These are phyloP conservation scores for Euleptes europaea DNA, from an alignment of 2,113 vertebrate genomes.

Conservation along the genomic window DNA sequence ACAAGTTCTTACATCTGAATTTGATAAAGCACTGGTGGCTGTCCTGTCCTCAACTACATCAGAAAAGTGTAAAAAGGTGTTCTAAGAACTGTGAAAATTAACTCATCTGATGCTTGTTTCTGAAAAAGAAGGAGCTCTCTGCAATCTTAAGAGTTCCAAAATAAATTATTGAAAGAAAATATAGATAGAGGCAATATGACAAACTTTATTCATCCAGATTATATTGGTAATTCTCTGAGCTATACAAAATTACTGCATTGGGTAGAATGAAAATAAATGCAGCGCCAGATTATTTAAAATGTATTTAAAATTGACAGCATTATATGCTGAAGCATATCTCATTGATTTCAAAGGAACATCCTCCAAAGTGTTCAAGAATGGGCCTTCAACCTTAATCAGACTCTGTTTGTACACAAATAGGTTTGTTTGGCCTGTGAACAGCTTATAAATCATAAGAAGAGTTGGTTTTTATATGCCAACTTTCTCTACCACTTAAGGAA, in stretches of 20 bases:
- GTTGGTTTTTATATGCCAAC: too few relatives aligned
- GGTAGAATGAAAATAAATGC: too few relatives aligned
- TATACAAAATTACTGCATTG: too few relatives aligned
- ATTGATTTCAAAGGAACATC: slow-evolving; percentile 41
- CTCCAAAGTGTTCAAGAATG: neutral
- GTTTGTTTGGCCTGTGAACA: neutral
- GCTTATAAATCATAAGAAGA: too few relatives aligned
- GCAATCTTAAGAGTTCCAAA: slow-evolving; percentile 56
- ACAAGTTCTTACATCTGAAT: too few relatives aligned
- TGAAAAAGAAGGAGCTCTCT: slow-evolving; percentile 38
- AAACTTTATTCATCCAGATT: too few relatives aligned
- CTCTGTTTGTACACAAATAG: neutral
- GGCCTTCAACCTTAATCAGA: neutral
- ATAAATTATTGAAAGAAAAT: slow-evolving; percentile 55
- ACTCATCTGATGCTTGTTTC: slow-evolving; percentile 27
- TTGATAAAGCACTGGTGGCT: neutral
- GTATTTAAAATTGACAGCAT: neutral
- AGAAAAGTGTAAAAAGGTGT: too few relatives aligned
- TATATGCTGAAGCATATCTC: slow-evolving; percentile 37
- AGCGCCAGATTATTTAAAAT: too few relatives aligned
- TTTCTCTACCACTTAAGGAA: too few relatives aligned
- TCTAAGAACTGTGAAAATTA: too few relatives aligned
- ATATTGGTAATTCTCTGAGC: too few relatives aligned
- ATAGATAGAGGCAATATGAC: slow-evolving; percentile 5
- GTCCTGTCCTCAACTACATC: slow-evolving; percentile 32